Base-by-base conservation (phyloP, 2,797 vertebrate genomes). In the Poecilia picta region DNA sequence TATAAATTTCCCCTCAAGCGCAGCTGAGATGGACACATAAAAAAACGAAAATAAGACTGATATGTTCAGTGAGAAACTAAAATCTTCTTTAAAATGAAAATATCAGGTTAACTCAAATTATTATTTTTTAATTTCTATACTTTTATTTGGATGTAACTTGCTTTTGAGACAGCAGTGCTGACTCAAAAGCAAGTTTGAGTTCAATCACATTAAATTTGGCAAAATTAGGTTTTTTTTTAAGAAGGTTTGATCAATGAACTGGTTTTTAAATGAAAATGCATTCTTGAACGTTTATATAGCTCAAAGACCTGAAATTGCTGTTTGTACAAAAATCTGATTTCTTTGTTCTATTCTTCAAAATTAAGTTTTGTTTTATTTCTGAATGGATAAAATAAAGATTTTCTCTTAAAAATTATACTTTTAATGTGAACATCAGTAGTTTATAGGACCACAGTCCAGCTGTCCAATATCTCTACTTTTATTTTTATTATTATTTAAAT, bases 401-500 rank as follows among this genome's bases (percentile, higher is more conserved):
- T 11, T 68, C 11, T 43, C 23, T 70, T 4, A 39, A 41, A 70
- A 43, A 43, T 39, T 5, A 4, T 39, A 3, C 33, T 64, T 64
- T 59, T 59, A 0, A 20, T 36, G 36, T 64, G 16, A 66, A 68
- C 8, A 68, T 5, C 36, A 11, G 16, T 41, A 10, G 20, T 41
- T 68, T 10, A 68, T 18, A 39, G 1, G 45, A 82, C 80, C 81
- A 72, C 43, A 0, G 45, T 72, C 51, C 77, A 83, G 73, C 80
- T 83, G 74, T 78, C 59, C n/a, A 78, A 46, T 73, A 74, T 78
- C 77, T 83, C 73, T 3, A 11, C 71, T 83, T 13, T 76, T 47
- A 47, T 83, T 75, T 66, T 70, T 51, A 49, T 8, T 64, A 3
- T 36, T 64, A 3, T 36, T 33, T 20, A 36, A 64, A 36, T 64